phyloP scores from a whole-genome alignment of 2,113 vertebrate species.

The Formicarius rufipectus region DNA sequence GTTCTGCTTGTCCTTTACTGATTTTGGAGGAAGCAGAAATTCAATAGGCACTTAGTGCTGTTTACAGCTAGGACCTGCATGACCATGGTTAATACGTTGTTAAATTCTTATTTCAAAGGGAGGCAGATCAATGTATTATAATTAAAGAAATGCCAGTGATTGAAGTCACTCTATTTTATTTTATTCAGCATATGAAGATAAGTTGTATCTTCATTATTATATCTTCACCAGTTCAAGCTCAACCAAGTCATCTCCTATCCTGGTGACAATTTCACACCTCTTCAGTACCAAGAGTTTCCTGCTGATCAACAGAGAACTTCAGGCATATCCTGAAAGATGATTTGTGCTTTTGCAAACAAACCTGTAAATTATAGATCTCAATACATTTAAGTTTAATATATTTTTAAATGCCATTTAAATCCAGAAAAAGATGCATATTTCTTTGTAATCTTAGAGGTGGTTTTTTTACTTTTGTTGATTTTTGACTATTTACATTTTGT shows the following conservation, averaged over 20 bases:
- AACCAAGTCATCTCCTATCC: not conserved
- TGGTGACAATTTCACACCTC: not conserved
- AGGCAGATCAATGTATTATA: not conserved
- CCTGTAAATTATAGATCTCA: not conserved
- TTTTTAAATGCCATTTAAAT: not conserved
- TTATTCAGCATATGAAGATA: not conserved
- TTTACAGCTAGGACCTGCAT: not conserved
- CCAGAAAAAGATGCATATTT: not conserved
- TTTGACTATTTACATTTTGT: not conserved
- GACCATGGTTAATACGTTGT: not conserved
- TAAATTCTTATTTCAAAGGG: not conserved
- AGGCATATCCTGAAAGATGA: not conserved
- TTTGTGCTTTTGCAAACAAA: not conserved
- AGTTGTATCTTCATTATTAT: not conserved
- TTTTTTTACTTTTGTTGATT: not conserved
- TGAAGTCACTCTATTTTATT: not conserved
- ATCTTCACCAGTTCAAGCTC: not conserved
- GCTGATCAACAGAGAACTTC: not conserved
- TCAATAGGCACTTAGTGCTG: not conserved
- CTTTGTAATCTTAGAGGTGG: not conserved
- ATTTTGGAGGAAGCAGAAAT: not conserved
- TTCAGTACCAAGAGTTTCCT: not conserved
- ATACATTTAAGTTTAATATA: not conserved
- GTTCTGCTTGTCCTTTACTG: not conserved
- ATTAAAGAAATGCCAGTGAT: not conserved